Conservation (phyloP, 1,140 invertebrate genomes). For the Carcinoscorpius rotundicauda region DNA sequence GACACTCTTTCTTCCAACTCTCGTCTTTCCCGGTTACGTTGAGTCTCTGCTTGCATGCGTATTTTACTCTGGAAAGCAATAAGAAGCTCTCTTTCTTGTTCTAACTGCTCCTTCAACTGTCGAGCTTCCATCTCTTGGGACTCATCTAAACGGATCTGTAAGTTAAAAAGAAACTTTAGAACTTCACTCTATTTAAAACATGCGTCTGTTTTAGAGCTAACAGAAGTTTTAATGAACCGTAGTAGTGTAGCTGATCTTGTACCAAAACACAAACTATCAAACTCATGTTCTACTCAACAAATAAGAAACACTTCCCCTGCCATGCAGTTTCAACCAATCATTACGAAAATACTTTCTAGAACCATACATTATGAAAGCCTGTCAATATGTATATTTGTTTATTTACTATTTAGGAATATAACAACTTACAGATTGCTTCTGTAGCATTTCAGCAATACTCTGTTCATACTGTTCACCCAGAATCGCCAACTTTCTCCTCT, state of each 20-base stretch:
- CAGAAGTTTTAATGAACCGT: no score
- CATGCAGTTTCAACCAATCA: no score
- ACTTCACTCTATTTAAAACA: no score
- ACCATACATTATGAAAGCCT: no score
- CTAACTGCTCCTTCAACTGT: slow-evolving; percentile 69
- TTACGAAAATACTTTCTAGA: no score
- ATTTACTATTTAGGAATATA: not conserved
- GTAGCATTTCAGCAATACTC: slow-evolving; percentile 97
- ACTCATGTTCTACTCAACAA: no score
- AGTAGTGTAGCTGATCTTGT: no score
- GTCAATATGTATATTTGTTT: no score
- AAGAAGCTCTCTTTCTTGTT: slow-evolving; percentile 91
- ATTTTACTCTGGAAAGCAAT: slow-evolving; percentile 98
- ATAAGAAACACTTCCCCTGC: no score
- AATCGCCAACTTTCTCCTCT: slow-evolving; percentile 86
- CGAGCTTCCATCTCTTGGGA: slow-evolving; percentile 79
- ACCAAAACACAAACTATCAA: no score
- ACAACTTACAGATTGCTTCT: slow-evolving; percentile 80
- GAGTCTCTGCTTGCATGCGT: slow-evolving; percentile 91
- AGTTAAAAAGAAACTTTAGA: no score
- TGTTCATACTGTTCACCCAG: slow-evolving; percentile 98
- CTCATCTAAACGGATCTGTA: slow-evolving; percentile 79
- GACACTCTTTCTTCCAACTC: slow-evolving; percentile 83
- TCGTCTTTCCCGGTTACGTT: slow-evolving; percentile 79
- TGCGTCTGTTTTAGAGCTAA: no score